Evolutionary conservation across 2,113 vertebrate species (phyloP), one percentile per base, ranked within the genome.

Genomic region (Nothocercus nigrocapillus): DNA sequence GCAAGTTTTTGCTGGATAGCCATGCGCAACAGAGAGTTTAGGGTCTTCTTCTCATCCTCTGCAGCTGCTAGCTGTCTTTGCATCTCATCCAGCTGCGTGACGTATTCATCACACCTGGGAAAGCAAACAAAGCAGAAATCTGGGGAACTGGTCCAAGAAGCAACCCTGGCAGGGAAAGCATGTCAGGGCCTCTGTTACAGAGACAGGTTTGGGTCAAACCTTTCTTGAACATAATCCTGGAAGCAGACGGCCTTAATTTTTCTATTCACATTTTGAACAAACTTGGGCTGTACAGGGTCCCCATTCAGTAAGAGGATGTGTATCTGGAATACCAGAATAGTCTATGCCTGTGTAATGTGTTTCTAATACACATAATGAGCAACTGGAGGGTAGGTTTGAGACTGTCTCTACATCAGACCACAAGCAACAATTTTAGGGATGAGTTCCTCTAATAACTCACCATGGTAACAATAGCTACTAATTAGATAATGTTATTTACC

Each of bases 1-100:
- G 99, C 99, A 94, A 99, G 98, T 92, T 99, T 99, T 98, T 99
- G 99, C 97, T 99, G 99, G 96, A 99, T 99, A 64, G 99, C 99
- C 99, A 99, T 99, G 70, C 99, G 98, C 67, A 99, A 98, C 92
- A 99, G 98, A 79, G 99, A 99, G 98, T 99, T 99, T 69, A 99
- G 93, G 21, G 99, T 99, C 98, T 99, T 99, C 97, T 99, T 99
- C 98, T 99, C 99, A 47, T 99, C 99, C 97, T 99, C 99, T 0
- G 99, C 99, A 21, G 99, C 99, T 2, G 99, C 99, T 92, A 99
- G 98, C 97, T 99, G 99, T 97, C 99, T 98, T 98, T 99, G 99
- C 99, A 99, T 99, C 96, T 99, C 99, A 78, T 99, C 99, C 98
- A 99, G 95, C 97, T 99, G 99, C 0, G 98, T 99, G 16, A 99